Conservation (phyloP, 2,797 vertebrate species). For the Typhlichthys eigenmanni region DNA sequence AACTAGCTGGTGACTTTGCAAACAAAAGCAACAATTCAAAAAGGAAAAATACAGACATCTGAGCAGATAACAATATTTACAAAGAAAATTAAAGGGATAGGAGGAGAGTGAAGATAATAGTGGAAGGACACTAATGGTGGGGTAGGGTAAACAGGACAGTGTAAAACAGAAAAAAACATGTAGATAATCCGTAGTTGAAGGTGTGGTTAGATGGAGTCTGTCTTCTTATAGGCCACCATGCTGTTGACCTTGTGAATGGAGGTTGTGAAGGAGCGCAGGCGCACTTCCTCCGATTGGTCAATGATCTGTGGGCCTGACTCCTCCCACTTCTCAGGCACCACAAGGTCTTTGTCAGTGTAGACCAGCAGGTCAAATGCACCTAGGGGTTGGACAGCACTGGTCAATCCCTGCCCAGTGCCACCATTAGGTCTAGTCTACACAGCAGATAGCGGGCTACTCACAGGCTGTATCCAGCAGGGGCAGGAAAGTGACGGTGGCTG, state of each 20-base stretch:
- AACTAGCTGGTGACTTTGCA: constrained; percentile 37
- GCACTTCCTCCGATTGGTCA: constrained; percentile 91
- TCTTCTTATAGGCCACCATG: constrained; percentile 89
- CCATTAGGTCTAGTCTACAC: no score
- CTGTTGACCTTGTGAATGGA: constrained; percentile 96
- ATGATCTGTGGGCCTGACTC: constrained; percentile 95
- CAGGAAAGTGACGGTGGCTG: constrained; percentile 93
- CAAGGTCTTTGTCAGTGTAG: constrained; percentile 92
- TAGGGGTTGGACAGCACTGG: constrained; percentile 40
- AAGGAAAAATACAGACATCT: background rate
- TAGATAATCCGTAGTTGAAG: background rate
- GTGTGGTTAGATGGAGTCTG: constrained; percentile 64
- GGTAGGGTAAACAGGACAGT: background rate
- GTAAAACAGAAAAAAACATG: background rate
- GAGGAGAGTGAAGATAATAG: no score
- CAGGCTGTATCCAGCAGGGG: constrained; percentile 91
- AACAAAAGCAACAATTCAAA: background rate
- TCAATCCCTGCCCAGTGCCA: no score
- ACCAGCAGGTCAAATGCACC: constrained; percentile 96
- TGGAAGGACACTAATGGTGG: no score
- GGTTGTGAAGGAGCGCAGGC: constrained; percentile 92
- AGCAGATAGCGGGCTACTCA: constrained; percentile 71
- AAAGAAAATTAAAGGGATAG: constrained; percentile 13
- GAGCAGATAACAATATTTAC: constrained; percentile 57
- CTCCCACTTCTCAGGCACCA: constrained; percentile 94